Conservation (phyloP, 2,797 vertebrate species). For the Chrysocyon brachyurus region DNA sequence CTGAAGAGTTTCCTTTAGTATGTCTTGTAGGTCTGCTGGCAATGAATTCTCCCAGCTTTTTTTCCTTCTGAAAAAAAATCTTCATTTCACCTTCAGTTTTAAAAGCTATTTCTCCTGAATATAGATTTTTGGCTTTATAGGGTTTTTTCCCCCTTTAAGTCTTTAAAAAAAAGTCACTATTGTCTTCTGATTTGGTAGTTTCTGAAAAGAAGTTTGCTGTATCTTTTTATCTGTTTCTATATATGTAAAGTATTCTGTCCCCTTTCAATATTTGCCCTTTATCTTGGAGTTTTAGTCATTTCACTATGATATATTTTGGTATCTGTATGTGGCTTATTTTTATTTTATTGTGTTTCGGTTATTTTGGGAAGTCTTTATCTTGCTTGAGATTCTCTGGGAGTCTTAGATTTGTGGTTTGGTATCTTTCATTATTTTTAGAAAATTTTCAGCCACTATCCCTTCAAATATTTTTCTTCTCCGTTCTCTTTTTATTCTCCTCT, state of each 20-base stretch:
- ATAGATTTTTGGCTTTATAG: neutral
- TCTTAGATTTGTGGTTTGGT: slow-evolving; percentile 46
- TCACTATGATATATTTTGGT: neutral
- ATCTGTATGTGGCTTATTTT: neutral
- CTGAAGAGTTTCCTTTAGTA: neutral
- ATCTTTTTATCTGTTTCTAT: neutral
- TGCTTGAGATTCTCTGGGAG: neutral
- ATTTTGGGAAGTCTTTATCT: neutral
- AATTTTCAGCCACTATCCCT: neutral
- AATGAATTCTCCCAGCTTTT: neutral
- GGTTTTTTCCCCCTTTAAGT: neutral
- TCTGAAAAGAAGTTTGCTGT: neutral
- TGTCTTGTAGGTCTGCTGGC: neutral
- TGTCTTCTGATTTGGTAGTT: slow-evolving; percentile 16
- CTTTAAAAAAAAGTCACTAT: neutral
- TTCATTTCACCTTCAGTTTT: slow-evolving; percentile 31
- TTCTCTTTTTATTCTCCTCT: neutral
- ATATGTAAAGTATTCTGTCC: neutral
- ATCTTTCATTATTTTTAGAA: neutral
- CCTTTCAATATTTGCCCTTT: neutral
- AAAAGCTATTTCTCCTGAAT: slow-evolving; percentile 41
- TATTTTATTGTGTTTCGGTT: neutral
- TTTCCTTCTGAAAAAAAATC: neutral
- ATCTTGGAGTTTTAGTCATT: neutral
- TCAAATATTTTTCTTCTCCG: neutral